Base-by-base conservation (phyloP, 2,888 invertebrate genomes). In the Drosophila monieri region DNA sequence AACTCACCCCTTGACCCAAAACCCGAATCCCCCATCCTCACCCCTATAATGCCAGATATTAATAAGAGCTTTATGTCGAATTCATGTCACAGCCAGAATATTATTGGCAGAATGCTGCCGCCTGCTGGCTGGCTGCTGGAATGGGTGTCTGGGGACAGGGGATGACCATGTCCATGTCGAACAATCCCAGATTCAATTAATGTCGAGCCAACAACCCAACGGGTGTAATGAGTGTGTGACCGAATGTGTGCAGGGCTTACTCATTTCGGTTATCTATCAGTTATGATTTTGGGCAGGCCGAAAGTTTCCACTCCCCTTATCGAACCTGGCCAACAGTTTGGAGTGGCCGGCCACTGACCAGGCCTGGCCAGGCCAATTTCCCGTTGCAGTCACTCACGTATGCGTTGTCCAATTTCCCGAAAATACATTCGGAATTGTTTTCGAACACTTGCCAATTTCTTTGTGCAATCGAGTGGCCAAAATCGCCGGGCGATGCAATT, bases 381-480 rank as follows among this genome's bases (percentile, higher is more conserved):
- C 49, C 35, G 39, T 30, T 70, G 68, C 72, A 60, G 44, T 44
- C 15, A 49, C 48, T 48, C 85, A 79, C 79, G 79, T 85, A 53
- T 41, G 51, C 55, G 76, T 70, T 70, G 69, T 66, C 84, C 74
- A 83, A 78, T 71, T 77, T 64, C 56, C 60, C 70, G 12, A 27
- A 71, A 71, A 70, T 70, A 54, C 53, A 70, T 61, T 79, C 53
- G 54, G 58, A 47, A 70, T 56, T 59, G 56, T 59, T 74, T 69
- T 69, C 69, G 61, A 61, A 51, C 62, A 54, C 59, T 74, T 81
- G 73, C 76, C 87, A 81, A 85, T 87, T 80, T 78, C 80, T 67
- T 77, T 80, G 81, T 84, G 87, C 87, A 86, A 84, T 80, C 76
- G 80, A 54, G 57, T 77, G 71, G 65, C 71, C 71, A 71, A 58